phyloP scores from a whole-genome alignment of 2,113 vertebrate species.

The Vidua macroura region DNA sequence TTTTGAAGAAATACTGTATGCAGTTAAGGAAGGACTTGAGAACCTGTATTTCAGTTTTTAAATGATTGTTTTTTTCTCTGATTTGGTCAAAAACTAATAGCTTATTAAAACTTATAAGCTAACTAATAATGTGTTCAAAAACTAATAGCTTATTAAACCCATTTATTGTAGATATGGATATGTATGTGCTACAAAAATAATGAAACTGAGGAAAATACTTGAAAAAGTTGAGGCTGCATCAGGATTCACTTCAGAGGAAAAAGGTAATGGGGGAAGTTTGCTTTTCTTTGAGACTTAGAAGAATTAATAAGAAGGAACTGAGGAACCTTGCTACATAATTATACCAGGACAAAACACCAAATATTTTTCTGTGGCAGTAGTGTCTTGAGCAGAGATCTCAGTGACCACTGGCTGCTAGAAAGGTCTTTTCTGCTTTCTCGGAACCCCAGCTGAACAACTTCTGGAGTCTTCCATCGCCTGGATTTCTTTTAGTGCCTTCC shows the following conservation, averaged over 20 bases:
- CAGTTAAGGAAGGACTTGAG: background rate
- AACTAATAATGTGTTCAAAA: background rate
- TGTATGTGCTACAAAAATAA: slow-evolving; percentile 98
- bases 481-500: background rate
- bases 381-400: background rate
- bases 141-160: slow-evolving; percentile 17
- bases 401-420: background rate
- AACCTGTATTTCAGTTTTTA: background rate
- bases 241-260: slow-evolving; percentile 99
- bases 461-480: background rate
- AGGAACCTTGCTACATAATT: background rate
- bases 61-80: background rate
- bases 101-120: background rate
- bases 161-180: slow-evolving; percentile 88
- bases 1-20: background rate
- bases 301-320: background rate
- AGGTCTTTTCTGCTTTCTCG: background rate
- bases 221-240: slow-evolving; percentile 97
- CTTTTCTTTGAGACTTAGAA: background rate
- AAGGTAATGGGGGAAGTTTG: slow-evolving; percentile 78
- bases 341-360: background rate
- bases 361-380: background rate
- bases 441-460: background rate
- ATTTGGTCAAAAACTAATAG: slow-evolving; percentile 3
- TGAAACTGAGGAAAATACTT: slow-evolving; percentile 97